Base-by-base conservation (phyloP, 1,140 invertebrate genomes). In the Bombus affinis region DNA sequence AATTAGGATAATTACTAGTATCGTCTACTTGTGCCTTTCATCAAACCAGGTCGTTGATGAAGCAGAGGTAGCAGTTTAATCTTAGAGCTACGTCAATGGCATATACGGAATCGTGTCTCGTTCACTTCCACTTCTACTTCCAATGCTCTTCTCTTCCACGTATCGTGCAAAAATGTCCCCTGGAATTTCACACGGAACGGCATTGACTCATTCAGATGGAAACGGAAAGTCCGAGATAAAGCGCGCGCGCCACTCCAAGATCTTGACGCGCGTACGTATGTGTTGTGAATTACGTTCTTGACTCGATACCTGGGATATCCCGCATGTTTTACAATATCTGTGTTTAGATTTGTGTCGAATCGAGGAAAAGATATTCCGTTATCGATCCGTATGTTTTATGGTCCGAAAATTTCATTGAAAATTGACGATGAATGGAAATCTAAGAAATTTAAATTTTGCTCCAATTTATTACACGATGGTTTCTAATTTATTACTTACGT, bases 161-260 rank as follows among this genome's bases (percentile, higher is more conserved):
- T 25, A 13, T 12, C 57, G 12, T 22, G 6, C 13, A 70, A 37
- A 47, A 70, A 37, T 80, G 13, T 68, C 3, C 5, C 4, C 25
- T 32, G 25, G 72, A 76, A 66, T 82, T 32, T 65, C 8, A 32
- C 25, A n/a, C 15, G n/a, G n/a, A 65, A 32, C 39, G 22, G 10
- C 74, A 57, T n/a, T 83, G 81, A 83, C 37, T 83, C 81, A 83
- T 42, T 83, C 15, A 2, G 5, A 53, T 8, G 35, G 22, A 28
- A 70, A 28, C 47, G 81, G 74, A 42, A 78, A 83, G 37, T 3
- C 37, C 44, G 6, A 32, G 32, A 22, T 66, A 47, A 15, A 65
- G 15, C 32, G 22, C 10, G 9, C 25, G 28, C 3, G 10, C 15
- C 57, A 22, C 37, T 74, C 42, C n/a, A 71, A 22, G n/a, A 47